Base-by-base conservation (phyloP, 2,888 invertebrate genomes). In the Leptothorax acervorum region DNA sequence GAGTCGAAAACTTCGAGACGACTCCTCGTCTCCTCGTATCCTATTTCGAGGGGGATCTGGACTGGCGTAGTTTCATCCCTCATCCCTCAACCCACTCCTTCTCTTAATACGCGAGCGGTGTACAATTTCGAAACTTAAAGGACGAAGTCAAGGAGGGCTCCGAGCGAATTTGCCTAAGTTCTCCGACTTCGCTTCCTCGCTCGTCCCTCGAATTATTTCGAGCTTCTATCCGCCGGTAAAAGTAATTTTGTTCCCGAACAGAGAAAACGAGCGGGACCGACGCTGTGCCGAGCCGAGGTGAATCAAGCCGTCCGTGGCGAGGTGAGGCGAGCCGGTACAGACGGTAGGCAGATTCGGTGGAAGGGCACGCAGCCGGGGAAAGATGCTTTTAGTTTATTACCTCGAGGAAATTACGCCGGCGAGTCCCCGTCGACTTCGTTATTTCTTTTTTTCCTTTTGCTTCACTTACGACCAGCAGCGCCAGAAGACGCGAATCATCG, bases 301-400 rank as follows among this genome's bases (percentile, higher is more conserved):
- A 63, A 45, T 57, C 73, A 57, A 73, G 39, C 28, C 35, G 35
- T 35, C 39, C 51, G 48, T 35, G 51, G 12, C 28, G 84, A 74
- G 70, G 35, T 31, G 48, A 62, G 74, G 5, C 55, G 71, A 70
- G 60, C 84, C 76, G 84, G 75, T 76, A 65, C 74, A 86, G 82
- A 83, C 66, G 66, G 28, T 48, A 83, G 75, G 85, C 63, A 89
- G 86, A 85, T 84, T 85, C 83, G 71, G 78, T 71, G 73, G 84
- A 84, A 83, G 71, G 31, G 66, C 76, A 66, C 9, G 31, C 73
- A 66, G 31, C 85, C 82, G 76, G 87, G 85, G 87, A 87, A 88
- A 86, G 88, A 90, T 90, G 91, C 91, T 91, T 90, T 92, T 91
- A 91, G 90, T 92, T 92, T 92, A 92, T 92, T 92, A 92, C 90